These are phyloP conservation scores for Drosophila macrospina DNA, from an alignment of 2,888 invertebrate genomes.

Conservation along the genomic window DNA sequence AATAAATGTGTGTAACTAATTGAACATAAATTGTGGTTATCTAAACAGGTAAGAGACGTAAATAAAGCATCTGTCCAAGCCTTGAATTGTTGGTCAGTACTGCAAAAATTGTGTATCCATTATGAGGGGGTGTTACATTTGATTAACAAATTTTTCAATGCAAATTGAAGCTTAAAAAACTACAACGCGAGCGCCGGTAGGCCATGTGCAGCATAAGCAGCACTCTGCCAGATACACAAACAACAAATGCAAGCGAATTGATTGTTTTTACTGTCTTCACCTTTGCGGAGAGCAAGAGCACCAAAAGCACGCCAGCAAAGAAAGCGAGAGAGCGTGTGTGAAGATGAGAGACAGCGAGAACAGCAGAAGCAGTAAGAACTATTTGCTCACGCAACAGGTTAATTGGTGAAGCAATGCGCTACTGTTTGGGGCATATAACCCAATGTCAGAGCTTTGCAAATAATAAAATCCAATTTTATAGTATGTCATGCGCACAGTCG, in stretches of 20 bases:
- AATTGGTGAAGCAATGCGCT: conserved; percentile 48
- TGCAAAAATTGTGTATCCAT: conserved; percentile 75
- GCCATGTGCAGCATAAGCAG: conserved; percentile 66
- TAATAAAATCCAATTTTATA: conserved; percentile 4
- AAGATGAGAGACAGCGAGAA: conserved; percentile 20
- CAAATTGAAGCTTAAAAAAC: conserved; percentile 9
- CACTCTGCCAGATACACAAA: conserved; percentile 64
- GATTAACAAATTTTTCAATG: neutral
- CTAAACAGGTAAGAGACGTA: conserved; percentile 26
- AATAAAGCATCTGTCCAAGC: conserved; percentile 7
- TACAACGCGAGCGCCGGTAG: conserved; percentile 23
- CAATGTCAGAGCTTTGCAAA: conserved; percentile 18
- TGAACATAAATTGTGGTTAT: neutral
- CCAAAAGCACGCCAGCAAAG: conserved; percentile 21
- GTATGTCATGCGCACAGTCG: conserved; percentile 59
- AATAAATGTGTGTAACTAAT: conserved; percentile 11
- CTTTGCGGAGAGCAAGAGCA: conserved; percentile 33
- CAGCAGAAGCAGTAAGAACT: conserved; percentile 9
- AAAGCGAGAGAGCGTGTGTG: conserved; percentile 14
- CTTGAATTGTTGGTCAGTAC: conserved; percentile 39
- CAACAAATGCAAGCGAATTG: conserved; percentile 43
- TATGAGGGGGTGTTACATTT: conserved; percentile 17
- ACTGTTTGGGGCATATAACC: conserved; percentile 37
- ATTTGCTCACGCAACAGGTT: conserved; percentile 71
- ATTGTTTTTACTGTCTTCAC: conserved; percentile 43